phyloP scores from a whole-genome alignment of 2,113 vertebrate genomes.

The Tragelaphus scriptus region DNA sequence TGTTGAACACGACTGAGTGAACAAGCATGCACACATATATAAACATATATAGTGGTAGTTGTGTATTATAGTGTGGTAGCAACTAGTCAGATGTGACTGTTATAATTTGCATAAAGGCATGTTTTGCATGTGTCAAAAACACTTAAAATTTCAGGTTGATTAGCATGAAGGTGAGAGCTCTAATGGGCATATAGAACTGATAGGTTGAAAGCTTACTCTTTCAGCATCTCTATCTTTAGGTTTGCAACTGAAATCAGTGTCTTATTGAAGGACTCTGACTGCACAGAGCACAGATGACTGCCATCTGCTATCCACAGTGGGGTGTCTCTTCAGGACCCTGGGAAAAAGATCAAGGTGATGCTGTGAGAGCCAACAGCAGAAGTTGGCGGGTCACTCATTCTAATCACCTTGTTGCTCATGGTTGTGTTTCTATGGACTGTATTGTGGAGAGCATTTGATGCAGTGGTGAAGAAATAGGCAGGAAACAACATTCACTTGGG shows the following conservation, averaged over 20 bases:
- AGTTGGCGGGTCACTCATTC: background rate
- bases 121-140: background rate
- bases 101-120: rapidly evolving
- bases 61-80: background rate
- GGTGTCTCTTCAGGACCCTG: background rate
- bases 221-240: background rate
- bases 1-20: background rate
- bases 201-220: background rate
- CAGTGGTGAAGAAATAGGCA: background rate
- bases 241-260: background rate
- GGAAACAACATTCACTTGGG: background rate
- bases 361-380: background rate
- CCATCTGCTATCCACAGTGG: background rate
- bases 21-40: background rate
- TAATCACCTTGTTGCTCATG: background rate
- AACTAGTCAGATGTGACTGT: background rate
- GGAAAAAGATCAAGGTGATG: background rate
- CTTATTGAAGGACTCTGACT: background rate
- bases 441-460: background rate
- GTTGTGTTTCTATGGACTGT: background rate
- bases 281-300: background rate
- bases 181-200: background rate
- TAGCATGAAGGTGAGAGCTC: background rate
- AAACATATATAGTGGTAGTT: background rate
- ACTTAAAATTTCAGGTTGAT: background rate